Evolutionary conservation across 2,888 invertebrate species (phyloP).

Genomic region (Drosophila ustulata): DNA sequence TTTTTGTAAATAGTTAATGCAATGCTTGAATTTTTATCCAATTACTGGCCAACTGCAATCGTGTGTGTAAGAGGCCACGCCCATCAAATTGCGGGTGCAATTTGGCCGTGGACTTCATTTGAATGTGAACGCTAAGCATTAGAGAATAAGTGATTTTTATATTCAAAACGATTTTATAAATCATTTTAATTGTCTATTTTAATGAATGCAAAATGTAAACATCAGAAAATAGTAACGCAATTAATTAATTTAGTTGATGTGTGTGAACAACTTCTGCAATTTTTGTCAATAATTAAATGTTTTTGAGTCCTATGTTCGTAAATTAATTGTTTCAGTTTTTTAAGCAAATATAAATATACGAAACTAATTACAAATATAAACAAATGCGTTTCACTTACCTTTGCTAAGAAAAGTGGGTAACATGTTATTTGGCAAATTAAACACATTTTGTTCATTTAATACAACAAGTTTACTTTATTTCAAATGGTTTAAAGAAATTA

Average conservation of each 20-base stretch:
- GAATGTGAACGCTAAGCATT: conserved; percentile 79
- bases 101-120: conserved; percentile 53
- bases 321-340: conserved; percentile 71
- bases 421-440: not conserved
- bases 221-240: conserved; percentile 38
- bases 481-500: not conserved
- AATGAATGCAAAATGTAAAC: conserved; percentile 51
- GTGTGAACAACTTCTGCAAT: conserved; percentile 60
- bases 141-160: conserved; percentile 75
- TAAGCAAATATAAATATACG: conserved; percentile 77
- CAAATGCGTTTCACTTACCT: conserved; percentile 33
- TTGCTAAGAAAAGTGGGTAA: not conserved
- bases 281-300: conserved; percentile 77
- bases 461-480: not conserved
- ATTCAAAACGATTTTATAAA: conserved; percentile 75
- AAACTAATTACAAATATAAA: conserved; percentile 75
- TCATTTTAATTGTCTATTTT: conserved; percentile 81
- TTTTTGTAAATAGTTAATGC: conserved; percentile 76
- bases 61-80: conserved; percentile 47
- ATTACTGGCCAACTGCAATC: conserved; percentile 55
- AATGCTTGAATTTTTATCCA: conserved; percentile 72
- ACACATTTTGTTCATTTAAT: not conserved
- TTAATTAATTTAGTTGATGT: conserved; percentile 67
- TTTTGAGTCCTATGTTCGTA: conserved; percentile 72
- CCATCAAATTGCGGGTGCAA: conserved; percentile 34